Conservation (phyloP, 1,140 invertebrate species). For the Drosophila sp. region DNA sequence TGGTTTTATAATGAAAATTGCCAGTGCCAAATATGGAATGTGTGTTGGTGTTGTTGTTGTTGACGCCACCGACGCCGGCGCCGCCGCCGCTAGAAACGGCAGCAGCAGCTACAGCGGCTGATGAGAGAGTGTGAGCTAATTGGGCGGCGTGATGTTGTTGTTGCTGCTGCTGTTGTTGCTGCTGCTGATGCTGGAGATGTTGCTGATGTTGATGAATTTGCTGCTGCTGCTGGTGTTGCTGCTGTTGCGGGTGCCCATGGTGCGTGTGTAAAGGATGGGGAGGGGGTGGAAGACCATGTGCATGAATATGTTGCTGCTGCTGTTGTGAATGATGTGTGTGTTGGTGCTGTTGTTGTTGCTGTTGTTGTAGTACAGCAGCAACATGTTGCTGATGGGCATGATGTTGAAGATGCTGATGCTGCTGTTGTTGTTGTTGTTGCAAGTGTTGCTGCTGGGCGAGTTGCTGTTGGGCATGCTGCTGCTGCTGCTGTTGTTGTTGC, state of each 20-base stretch:
- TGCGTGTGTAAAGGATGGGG: constrained; percentile 60
- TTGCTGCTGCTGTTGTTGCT: constrained; percentile 61
- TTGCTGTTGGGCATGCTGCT: constrained; percentile 53
- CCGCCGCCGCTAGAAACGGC: constrained; percentile 23
- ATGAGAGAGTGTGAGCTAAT: constrained; percentile 63
- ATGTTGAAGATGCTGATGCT: constrained; percentile 65
- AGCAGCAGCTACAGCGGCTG: constrained; percentile 54
- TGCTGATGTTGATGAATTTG: constrained; percentile 54
- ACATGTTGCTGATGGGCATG: constrained; percentile 76
- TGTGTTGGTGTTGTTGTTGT: constrained; percentile 60
- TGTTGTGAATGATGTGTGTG: constrained; percentile 62
- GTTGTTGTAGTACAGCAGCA: constrained; percentile 47
- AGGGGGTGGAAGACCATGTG: constrained; percentile 46
- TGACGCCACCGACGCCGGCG: neutral
- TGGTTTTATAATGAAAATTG: constrained; percentile 81
- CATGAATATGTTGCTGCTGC: constrained; percentile 34
- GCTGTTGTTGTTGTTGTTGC: constrained; percentile 57
- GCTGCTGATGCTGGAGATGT: constrained; percentile 41
- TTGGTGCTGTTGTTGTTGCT: constrained; percentile 53
- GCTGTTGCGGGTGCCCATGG: constrained; percentile 44
- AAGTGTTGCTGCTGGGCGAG: constrained; percentile 60
- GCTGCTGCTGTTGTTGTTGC: constrained; percentile 62
- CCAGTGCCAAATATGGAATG: constrained; percentile 80
- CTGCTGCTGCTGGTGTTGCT: constrained; percentile 60
- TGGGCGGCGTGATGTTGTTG: constrained; percentile 72